Evolutionary conservation across 92 coral and sea anemone genomes (phyloP).

Genomic region (Galaxea fascicularis): DNA sequence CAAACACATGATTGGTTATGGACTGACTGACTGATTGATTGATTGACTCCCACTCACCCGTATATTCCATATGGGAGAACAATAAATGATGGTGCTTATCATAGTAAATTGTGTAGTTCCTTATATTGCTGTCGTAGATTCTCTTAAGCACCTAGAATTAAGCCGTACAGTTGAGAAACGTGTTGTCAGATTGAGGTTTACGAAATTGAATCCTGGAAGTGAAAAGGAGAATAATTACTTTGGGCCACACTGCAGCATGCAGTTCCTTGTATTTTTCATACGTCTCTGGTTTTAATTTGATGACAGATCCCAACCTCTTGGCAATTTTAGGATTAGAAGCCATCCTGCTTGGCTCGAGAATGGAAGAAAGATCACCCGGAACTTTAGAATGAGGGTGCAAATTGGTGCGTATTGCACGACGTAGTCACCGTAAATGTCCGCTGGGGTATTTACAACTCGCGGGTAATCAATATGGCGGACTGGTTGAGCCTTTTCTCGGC

Average conservation of each 20-base stretch:
- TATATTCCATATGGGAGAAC: constrained; percentile 93
- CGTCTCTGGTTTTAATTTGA: constrained; percentile 83
- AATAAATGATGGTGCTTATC: constrained; percentile 79
- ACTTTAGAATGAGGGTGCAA: background rate
- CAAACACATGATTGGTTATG: background rate
- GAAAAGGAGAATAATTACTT: constrained; percentile 41
- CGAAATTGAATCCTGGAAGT: no score
- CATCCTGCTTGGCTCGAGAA: background rate
- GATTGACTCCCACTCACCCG: constrained; percentile 65
- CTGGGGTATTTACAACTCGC: background rate
- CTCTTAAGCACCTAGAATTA: constrained; percentile 73
- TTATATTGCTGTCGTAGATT: constrained; percentile 75
- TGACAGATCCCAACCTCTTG: constrained; percentile 82
- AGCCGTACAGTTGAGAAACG: background rate
- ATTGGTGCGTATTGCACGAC: background rate
- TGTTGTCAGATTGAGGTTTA: no score
- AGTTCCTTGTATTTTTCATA: constrained; percentile 84
- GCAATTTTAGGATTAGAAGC: constrained; percentile 63
- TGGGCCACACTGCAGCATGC: constrained; percentile 91
- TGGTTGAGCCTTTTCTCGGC: constrained; percentile 65
- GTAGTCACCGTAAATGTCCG: background rate
- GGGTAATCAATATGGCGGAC: constrained; percentile 81
- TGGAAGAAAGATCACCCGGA: no score
- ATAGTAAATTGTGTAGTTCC: constrained; percentile 87
- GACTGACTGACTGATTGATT: constrained; percentile 6